Evolutionary conservation across 2,113 vertebrate genomes (phyloP), one percentile per base, ranked within the genome.

Genomic region (Strix aluco): DNA sequence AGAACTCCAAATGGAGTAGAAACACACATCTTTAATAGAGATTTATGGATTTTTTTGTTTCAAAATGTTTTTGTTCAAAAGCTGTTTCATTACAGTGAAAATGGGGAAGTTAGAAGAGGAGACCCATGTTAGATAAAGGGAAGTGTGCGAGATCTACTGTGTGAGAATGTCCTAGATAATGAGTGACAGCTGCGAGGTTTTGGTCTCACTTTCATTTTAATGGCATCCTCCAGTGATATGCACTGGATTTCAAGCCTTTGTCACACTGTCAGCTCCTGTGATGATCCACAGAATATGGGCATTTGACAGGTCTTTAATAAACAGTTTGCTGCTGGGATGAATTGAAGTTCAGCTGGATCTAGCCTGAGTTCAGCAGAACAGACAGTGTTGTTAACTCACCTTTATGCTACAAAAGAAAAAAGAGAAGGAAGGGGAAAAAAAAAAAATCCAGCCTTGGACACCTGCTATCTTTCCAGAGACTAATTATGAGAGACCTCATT

Each of bases 241-340:
- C 72, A 96, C 91, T 92, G 92, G 96, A 97, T 96, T 96, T 94
- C 79, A 91, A 91, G 91, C 87, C 69, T 97, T 96, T 96, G 92
- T 97, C 36, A 0, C 40, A 81, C 92, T 85, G 78, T 95, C 90
- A 96, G 92, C 55, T 92, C 87, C 89, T 96, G 71, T 94, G 95
- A 96, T 90, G 91, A 95, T 91, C 75, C 44, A 74, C 63, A 87
- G 92, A 96, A 91, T 78, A 92, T 36, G 84, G 81, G 81, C 84
- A 91, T 96, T 96, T 97, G 94, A 93, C 96, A 95, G 84, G 84
- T 91, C 95, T 97, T 97, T 97, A 96, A 96, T 96, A 95, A 97
- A 95, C 81, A 88, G 84, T 92, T 96, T 96, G 86, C 94, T 92
- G 91, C 92, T 95, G 95, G 70, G 94, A 95, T 92, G 88, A 92